These are phyloP conservation scores for Cyclura pinguis DNA, from an alignment of 2,797 vertebrate genomes.

Conservation along the genomic window DNA sequence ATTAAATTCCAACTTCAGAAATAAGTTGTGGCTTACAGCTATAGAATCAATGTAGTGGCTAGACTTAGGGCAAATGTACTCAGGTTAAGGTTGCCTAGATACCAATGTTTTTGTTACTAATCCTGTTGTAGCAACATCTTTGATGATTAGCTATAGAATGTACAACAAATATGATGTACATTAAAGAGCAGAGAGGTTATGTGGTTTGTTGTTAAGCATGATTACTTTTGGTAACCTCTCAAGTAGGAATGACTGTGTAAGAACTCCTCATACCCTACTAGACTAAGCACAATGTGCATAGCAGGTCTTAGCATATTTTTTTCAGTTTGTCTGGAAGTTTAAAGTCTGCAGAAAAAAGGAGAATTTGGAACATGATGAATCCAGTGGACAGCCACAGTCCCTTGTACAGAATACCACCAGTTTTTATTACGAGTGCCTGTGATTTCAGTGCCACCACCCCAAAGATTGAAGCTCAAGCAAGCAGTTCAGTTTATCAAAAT, in stretches of 20 bases:
- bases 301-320: background rate
- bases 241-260: background rate
- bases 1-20: background rate
- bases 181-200: background rate
- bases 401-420: background rate
- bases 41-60: background rate
- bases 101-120: conserved; percentile 32
- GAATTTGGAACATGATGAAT: background rate
- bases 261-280: too few species aligned
- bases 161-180: background rate
- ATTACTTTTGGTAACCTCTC: background rate
- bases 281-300: background rate
- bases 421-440: background rate
- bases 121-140: conserved; percentile 32
- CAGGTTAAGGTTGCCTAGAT: conserved; percentile 52
- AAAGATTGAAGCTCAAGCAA: background rate
- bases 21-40: background rate
- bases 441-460: background rate
- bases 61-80: conserved; percentile 29
- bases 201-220: background rate
- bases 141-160: conserved; percentile 2
- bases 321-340: background rate
- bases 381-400: background rate
- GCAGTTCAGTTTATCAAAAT: background rate
- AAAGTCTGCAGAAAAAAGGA: background rate